These are phyloP conservation scores for Cephalopterus ornatus DNA, from an alignment of 2,113 vertebrate genomes.

Conservation along the genomic window DNA sequence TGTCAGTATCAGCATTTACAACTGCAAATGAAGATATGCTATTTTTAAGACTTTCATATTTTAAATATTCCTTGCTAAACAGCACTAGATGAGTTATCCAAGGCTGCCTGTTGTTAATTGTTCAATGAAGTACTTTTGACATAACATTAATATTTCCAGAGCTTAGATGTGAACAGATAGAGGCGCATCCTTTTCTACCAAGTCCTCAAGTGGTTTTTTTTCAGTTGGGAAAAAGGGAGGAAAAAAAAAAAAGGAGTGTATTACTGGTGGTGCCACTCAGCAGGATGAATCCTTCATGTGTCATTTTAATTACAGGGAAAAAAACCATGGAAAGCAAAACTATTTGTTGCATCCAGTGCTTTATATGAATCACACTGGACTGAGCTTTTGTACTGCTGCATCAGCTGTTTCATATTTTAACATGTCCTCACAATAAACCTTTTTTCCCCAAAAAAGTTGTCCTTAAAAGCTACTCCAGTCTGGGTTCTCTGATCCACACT, in stretches of 20 bases:
- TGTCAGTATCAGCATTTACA: neutral
- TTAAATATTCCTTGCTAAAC: neutral
- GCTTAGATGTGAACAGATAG: neutral
- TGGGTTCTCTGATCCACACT: neutral
- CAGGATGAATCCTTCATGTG: neutral
- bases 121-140: neutral
- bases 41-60: neutral
- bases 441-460: neutral
- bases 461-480: neutral
- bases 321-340: neutral
- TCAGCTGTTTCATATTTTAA: neutral
- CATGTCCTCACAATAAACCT: neutral
- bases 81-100: neutral
- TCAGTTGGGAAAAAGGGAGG: neutral
- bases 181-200: neutral
- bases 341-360: neutral
- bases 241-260: too few relatives aligned
- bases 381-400: neutral
- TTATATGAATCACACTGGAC: neutral
- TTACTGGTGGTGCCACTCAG: neutral
- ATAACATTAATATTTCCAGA: neutral
- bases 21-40: neutral
- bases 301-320: slow-evolving; percentile 24
- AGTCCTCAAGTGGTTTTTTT: neutral
- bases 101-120: neutral